Base-by-base conservation (phyloP, 2,797 vertebrate genomes). In the Myotis vivesi region DNA sequence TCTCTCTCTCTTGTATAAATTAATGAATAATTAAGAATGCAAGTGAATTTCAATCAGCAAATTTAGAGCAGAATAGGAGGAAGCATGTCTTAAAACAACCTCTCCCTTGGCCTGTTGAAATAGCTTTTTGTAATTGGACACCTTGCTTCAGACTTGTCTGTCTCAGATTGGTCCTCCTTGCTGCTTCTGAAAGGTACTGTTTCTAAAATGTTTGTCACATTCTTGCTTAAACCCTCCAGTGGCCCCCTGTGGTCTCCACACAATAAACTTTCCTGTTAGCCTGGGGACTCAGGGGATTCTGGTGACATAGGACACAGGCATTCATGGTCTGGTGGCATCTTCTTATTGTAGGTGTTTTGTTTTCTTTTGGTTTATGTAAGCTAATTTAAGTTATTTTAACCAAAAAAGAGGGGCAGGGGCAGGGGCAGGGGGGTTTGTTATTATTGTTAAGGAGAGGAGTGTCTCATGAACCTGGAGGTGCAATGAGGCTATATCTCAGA, bases 41-140 rank as follows among this genome's bases (percentile, higher is more conserved):
- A 46, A 68, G 81, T 72, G 79, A 81, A 57, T 92, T n/a, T 83
- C 81, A 75, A 66, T 81, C 16, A 9, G 28, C 36, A 57, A 71
- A 53, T 89, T 86, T 89, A 46, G 33, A 82, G 28, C 30, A n/a
- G 41, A 81, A 41, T 41, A 22, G 59, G 53, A 88, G 81, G 59
- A 94, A 33, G 46, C 19, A 36, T 69, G 38, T 71, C 53, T 75
- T 69, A 69, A 87, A 90, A 79, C 20, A 51, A 53, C 22, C 59
- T 90, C 59, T 94, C n/a, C 71, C 15, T 80, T 64, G 16, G 44
- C 28, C 77, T 66, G 66, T 23, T 66, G 22, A 73, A 57, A 94
- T 88, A 87, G 55, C 72, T 73, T 95, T 91, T 69, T 69, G 85
- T 68, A 59, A 83, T 64, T 64, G 64, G 88, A 69, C 36, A 51